Percentiles rank a stretch among this genome's conserved stretches.
Conservation (phyloP, 1,140 invertebrate genomes). For the Hormaphis cornu region DNA sequence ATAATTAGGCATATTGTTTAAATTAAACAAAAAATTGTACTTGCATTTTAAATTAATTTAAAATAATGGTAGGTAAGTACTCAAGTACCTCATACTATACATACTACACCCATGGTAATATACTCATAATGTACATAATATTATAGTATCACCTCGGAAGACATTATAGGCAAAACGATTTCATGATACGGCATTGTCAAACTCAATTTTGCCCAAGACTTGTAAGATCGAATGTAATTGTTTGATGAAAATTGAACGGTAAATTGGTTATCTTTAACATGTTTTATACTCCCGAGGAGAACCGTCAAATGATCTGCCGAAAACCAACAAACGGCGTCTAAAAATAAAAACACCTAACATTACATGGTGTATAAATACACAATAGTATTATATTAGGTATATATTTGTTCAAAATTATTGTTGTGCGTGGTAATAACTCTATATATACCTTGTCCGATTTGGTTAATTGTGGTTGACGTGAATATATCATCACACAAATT, state of each 20-base stretch:
- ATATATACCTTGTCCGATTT: slow-evolving; percentile 14
- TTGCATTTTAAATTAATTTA: no score
- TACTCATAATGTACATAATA: neutral
- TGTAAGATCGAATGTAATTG: neutral
- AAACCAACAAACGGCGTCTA: slow-evolving; percentile 25
- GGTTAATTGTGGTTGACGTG: neutral
- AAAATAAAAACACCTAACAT: neutral
- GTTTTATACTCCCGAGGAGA: neutral
- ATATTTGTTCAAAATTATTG: neutral
- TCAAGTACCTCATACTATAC: no score
- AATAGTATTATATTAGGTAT: no score
- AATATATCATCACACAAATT: slow-evolving; percentile 5
- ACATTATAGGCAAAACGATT: slow-evolving; percentile 4
- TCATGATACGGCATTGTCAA: neutral
- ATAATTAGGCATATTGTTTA: no score
- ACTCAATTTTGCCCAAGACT: neutral
- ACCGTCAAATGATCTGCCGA: slow-evolving; percentile 7
- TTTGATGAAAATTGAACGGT: neutral
- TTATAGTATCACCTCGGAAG: neutral
- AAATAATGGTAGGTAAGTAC: no score
- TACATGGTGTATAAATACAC: neutral
- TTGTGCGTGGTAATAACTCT: neutral
- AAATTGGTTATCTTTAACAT: slow-evolving; percentile 13
- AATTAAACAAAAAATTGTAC: no score
- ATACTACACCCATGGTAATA: no score